Conservation (phyloP, 2,113 vertebrate species). For the Lepus americanus region DNA sequence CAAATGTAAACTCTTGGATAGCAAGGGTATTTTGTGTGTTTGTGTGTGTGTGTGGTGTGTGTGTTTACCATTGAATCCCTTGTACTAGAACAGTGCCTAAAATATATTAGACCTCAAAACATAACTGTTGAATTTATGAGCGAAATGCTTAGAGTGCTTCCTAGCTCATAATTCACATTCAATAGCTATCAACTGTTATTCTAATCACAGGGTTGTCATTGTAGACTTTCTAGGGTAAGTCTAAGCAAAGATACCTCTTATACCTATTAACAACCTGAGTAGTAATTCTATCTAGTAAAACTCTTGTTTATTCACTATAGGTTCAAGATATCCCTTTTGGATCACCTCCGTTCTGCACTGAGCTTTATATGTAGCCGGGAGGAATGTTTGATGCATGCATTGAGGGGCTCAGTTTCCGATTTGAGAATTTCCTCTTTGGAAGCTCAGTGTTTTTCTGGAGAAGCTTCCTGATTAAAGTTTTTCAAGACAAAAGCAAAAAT, state of each 20-base stretch:
- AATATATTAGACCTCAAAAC: neutral
- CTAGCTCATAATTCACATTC: neutral
- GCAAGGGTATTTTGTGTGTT: neutral
- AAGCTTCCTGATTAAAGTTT: neutral
- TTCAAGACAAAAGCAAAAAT: constrained; percentile 23
- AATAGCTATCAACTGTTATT: neutral
- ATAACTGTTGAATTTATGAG: constrained; percentile 11
- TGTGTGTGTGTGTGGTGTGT: neutral
- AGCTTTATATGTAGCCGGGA: neutral
- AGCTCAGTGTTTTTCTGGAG: neutral
- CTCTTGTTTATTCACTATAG: neutral
- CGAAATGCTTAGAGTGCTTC: neutral
- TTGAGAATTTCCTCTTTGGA: neutral
- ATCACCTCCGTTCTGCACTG: neutral
- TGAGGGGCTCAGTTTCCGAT: neutral
- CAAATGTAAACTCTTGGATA: neutral
- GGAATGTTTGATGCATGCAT: neutral
- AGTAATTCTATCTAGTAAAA: neutral
- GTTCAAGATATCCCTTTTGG: neutral
- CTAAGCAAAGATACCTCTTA: neutral
- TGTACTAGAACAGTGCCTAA: neutral
- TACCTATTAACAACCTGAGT: neutral
- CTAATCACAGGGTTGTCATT: neutral
- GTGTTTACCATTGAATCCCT: neutral
- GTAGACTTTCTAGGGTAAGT: neutral